Evolutionary conservation across 2,888 invertebrate genomes (phyloP).

Genomic region (Poecilus cupreus): DNA sequence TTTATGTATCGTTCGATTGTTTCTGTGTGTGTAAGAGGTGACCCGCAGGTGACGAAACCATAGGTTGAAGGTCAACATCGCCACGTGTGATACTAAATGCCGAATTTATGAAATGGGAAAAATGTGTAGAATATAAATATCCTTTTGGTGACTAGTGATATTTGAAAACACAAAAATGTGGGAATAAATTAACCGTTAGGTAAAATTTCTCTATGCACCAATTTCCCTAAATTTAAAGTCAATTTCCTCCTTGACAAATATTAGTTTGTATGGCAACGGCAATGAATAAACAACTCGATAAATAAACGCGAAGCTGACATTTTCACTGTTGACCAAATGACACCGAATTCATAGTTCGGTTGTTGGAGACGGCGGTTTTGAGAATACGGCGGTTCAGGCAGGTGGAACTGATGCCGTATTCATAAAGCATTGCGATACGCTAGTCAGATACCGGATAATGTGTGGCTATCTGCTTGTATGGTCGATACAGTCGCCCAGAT

Average conservation of each 20-base stretch:
- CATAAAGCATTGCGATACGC: conserved; percentile 64
- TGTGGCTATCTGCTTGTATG: conserved; percentile 34
- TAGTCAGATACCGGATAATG: conserved; percentile 62
- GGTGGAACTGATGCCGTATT: conserved; percentile 62
- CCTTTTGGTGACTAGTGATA: neutral
- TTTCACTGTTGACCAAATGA: conserved; percentile 10
- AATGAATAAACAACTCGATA: conserved; percentile 7
- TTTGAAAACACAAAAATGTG: neutral
- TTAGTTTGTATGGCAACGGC: neutral
- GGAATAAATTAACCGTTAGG: neutral
- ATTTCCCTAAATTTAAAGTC: neutral
- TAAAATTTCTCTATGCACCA: neutral
- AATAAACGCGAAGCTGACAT: neutral
- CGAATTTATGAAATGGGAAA: conserved; percentile 6
- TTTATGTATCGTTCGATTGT: conserved; percentile 27
- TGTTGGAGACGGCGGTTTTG: conserved; percentile 1
- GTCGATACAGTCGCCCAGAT: conserved; percentile 38
- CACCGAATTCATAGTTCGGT: neutral
- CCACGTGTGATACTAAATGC: conserved; percentile 45
- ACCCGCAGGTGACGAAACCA: conserved; percentile 49
- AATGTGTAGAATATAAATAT: conserved; percentile 23
- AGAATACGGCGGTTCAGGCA: conserved; percentile 52
- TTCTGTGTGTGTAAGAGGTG: conserved; percentile 12
- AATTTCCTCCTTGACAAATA: too few species aligned
- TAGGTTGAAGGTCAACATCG: conserved; percentile 42